phyloP scores from a whole-genome alignment of 2,113 vertebrate genomes.

The Gambusia affinis region DNA sequence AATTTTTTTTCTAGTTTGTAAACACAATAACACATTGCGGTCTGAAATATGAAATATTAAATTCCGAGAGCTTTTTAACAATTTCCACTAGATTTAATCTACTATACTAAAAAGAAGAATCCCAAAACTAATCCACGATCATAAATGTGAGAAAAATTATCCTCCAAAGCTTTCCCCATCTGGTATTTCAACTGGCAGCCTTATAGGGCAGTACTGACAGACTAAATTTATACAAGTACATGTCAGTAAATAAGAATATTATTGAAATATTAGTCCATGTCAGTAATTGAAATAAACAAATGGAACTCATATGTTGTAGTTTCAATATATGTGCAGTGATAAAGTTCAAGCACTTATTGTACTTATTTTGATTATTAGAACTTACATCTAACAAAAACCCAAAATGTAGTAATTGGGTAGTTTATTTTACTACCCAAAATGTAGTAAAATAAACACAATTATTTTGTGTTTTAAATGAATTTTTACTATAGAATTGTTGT shows the following conservation, averaged over 20 bases:
- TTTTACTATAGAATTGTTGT: background rate
- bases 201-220: background rate
- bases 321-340: background rate
- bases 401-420: background rate
- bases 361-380: background rate
- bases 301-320: background rate
- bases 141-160: slow-evolving; percentile 17
- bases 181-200: background rate
- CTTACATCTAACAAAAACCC: background rate
- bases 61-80: background rate
- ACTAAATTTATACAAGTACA: background rate
- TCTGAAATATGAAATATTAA: background rate
- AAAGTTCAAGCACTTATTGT: background rate
- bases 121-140: slow-evolving; percentile 29
- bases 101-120: slow-evolving; percentile 40
- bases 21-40: background rate
- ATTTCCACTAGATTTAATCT: background rate
- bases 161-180: background rate
- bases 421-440: background rate
- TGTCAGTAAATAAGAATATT: background rate
- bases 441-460: background rate
- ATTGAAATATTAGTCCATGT: background rate
- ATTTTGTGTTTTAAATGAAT: background rate
- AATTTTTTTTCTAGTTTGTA: background rate
- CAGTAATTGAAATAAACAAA: background rate